Evolutionary conservation across 1,140 invertebrate genomes (phyloP).

Genomic region (Adoxophyes honmai): DNA sequence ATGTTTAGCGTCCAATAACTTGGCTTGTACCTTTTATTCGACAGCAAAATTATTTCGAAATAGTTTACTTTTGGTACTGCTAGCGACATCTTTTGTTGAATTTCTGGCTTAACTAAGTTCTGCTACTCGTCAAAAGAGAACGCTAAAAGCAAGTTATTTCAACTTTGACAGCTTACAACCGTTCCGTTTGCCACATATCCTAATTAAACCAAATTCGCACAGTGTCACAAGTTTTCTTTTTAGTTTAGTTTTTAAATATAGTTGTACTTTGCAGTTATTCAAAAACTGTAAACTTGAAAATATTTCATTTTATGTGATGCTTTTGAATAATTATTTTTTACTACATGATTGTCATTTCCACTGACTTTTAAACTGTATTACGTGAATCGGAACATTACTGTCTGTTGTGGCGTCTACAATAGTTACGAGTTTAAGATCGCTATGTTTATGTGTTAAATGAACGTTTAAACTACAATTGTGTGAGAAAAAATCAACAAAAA

Average conservation of each 20-base stretch:
- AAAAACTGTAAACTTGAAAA: too few relatives aligned
- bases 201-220: background rate
- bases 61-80: too few relatives aligned
- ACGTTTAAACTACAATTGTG: background rate
- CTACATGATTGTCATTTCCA: too few relatives aligned
- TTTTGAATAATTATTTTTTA: too few relatives aligned
- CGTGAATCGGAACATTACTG: background rate
- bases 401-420: constrained; percentile 4
- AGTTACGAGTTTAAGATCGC: background rate
- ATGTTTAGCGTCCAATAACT: too few relatives aligned
- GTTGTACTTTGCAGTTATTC: too few relatives aligned
- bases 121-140: background rate
- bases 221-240: background rate
- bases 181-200: background rate
- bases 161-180: background rate
- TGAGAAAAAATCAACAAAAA: constrained; percentile 25
- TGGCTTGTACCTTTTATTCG: too few relatives aligned
- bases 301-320: too few relatives aligned
- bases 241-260: background rate
- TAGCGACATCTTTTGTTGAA: background rate
- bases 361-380: too few relatives aligned
- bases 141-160: background rate
- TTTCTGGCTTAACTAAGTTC: background rate
- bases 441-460: constrained; percentile 1
- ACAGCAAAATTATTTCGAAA: too few relatives aligned